These are phyloP conservation scores for Hydrochoerus hydrochaeris DNA, from an alignment of 2,113 vertebrate species.

Conservation along the genomic window DNA sequence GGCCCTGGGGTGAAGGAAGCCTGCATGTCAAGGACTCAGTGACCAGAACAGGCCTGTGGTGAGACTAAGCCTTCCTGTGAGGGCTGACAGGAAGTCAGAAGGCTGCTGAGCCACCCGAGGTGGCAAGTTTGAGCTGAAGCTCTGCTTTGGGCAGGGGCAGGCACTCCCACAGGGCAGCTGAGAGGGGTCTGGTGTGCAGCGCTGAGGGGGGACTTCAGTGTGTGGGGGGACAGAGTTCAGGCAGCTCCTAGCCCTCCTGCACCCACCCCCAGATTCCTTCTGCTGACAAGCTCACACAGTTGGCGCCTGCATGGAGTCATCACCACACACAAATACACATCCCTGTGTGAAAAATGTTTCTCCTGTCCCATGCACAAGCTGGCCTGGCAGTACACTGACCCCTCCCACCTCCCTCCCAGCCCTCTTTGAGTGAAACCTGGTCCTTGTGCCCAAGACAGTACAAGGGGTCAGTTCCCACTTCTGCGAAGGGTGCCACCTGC, in stretches of 20 bases:
- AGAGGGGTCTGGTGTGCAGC: not conserved
- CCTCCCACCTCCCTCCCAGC: not conserved
- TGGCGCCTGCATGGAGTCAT: not conserved
- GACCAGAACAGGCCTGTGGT: no score
- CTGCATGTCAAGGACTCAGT: not conserved
- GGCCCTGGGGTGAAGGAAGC: not conserved
- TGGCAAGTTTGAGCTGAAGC: not conserved
- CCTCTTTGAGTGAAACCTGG: not conserved
- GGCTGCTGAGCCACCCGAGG: not conserved
- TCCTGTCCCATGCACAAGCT: not conserved
- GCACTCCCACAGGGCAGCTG: fast-evolving
- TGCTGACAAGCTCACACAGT: fast-evolving
- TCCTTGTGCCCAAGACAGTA: not conserved
- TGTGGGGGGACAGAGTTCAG: not conserved
- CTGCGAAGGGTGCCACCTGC: not conserved
- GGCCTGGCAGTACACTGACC: not conserved
- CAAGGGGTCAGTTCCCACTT: not conserved
- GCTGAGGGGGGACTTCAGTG: not conserved
- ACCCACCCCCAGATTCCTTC: not conserved
- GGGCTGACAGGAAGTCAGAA: not conserved
- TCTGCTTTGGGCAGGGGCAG: not conserved
- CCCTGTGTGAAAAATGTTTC: not conserved
- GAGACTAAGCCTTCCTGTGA: not conserved
- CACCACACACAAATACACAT: not conserved
- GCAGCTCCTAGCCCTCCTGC: not conserved